Base-by-base conservation (phyloP, 1,140 invertebrate species). In the Trichonephila clavata region DNA sequence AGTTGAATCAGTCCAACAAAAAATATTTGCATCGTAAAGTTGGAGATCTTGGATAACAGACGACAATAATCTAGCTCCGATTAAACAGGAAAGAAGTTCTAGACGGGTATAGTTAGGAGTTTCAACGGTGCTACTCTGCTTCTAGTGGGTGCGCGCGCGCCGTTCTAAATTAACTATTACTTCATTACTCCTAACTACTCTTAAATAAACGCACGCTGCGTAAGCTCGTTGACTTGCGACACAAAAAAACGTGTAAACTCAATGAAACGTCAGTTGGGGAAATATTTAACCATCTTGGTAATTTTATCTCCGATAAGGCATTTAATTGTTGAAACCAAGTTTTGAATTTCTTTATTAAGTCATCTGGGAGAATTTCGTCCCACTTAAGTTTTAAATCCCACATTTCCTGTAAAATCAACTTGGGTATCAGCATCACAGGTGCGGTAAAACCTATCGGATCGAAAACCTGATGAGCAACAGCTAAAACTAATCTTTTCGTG, bases 1-100 rank as follows among this genome's bases (percentile, higher is more conserved):
- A 59, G 59, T 63, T 18, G 10, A 87, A 32, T 65, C 60, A 24
- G 86, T 87, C n/a, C 60, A 65, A 81, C 77, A 39, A 81, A 81
- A n/a, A 27, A 39, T 43, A 43, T 81, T 32, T 20, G 5, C 16
- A 81, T 81, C 8, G 61, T 18, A 63, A 63, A 63, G 61, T 21
- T 63, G 5, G n/a, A 7, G 18, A 21, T 63, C 18, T 63, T 63
- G 18, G n/a, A 63, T 63, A 21, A 63, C 61, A 63, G 61, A 63
- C 7, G n/a, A 63, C 8, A 63, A 16, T 63, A 21, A 63, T 63
- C 20, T n/a, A 21, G 1, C 20, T 8, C n/a, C 60, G n/a, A 63
- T 21, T 8, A 63, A 21, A 63, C 61, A 63, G 8, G 61, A 61
- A 14, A 20, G 4, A 16, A 61, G 60, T 61, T 61, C 21, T 61